Conservation (phyloP, 2,113 vertebrate genomes). For the Eonycteris spelaea region DNA sequence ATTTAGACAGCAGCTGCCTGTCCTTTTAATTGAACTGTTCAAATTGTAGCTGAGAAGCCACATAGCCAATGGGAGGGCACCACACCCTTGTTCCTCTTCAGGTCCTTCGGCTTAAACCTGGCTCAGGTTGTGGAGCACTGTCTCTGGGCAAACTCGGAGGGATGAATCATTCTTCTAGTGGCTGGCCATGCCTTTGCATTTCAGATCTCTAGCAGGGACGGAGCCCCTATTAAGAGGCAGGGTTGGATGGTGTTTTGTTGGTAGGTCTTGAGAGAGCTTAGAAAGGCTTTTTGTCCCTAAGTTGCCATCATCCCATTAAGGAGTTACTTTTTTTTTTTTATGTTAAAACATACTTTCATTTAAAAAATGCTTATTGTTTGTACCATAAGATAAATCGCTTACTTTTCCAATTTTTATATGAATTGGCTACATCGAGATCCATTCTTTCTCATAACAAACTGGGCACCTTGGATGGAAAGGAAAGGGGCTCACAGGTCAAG, state of each 20-base stretch:
- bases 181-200: background rate
- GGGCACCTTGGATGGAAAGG: background rate
- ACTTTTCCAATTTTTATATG: background rate
- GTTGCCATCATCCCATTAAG: background rate
- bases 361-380: background rate
- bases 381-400: background rate
- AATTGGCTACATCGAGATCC: background rate
- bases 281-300: background rate
- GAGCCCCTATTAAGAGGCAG: background rate
- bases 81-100: background rate
- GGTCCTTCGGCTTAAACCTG: background rate
- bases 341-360: background rate
- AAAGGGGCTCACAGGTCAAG: background rate
- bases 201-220: background rate
- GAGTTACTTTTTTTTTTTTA: conserved; percentile 1
- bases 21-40: conserved; percentile 7
- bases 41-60: background rate
- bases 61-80: background rate
- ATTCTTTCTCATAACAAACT: background rate
- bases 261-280: background rate
- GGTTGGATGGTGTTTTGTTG: background rate
- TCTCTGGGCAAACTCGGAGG: background rate
- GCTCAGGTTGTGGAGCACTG: background rate
- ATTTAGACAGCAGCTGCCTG: background rate
- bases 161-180: background rate